phyloP scores from a whole-genome alignment of 2,113 vertebrate genomes.

The Cnemophilus loriae region DNA sequence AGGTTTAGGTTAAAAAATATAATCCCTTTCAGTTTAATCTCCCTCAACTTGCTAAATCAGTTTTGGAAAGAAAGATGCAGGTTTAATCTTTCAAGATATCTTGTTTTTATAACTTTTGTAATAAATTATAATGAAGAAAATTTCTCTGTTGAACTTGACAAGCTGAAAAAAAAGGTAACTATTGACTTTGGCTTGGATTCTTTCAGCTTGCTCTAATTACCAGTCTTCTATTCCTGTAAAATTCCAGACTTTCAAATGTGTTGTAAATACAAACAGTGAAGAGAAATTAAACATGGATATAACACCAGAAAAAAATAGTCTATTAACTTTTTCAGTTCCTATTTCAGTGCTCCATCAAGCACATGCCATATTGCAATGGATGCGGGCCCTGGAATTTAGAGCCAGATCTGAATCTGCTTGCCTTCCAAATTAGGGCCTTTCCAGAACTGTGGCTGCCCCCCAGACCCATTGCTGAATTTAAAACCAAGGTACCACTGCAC shows the following conservation, averaged over 20 bases:
- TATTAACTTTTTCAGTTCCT: background rate
- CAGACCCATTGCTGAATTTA: background rate
- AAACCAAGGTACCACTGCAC: background rate
- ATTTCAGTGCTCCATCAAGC: background rate
- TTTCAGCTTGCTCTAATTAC: constrained; percentile 22
- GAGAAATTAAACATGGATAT: background rate
- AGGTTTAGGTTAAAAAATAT: background rate
- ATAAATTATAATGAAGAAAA: constrained; percentile 13
- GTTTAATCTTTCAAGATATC: background rate
- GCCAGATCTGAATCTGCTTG: background rate
- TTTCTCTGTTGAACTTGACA: background rate
- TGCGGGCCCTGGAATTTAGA: background rate
- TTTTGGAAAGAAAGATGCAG: background rate
- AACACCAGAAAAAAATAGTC: background rate
- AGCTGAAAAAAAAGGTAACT: background rate
- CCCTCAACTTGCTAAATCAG: background rate
- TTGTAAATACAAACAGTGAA: background rate
- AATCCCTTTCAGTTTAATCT: background rate
- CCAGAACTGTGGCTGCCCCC: background rate
- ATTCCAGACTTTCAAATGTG: constrained; percentile 3
- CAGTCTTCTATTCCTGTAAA: background rate
- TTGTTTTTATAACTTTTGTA: background rate
- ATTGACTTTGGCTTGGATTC: constrained; percentile 11
- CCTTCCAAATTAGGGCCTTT: background rate
- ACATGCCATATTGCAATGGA: background rate